Percentiles rank a stretch among this genome's conserved stretches.
Conservation (phyloP, 2,888 invertebrate genomes). For the Leistus spinibarbis region DNA sequence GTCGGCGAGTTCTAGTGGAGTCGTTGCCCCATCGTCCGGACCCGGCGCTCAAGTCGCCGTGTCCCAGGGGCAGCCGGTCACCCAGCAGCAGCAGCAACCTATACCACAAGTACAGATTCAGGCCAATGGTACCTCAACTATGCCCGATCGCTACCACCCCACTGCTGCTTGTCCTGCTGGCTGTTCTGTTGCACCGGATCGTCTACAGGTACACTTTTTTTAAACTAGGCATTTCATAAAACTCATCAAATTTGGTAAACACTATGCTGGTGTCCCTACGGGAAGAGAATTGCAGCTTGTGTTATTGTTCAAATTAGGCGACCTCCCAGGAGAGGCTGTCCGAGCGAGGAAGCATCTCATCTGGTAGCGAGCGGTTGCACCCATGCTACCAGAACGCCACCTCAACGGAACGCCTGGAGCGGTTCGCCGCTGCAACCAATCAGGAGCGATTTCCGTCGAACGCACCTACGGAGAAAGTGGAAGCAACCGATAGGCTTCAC, state of each 20-base stretch:
- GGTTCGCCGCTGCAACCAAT: background rate
- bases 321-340: conserved; percentile 23
- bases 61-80: conserved; percentile 41
- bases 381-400: conserved; percentile 33
- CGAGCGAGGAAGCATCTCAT: conserved; percentile 9
- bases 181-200: conserved; percentile 47
- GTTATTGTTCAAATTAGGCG: conserved; percentile 1
- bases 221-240: background rate
- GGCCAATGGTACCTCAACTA: background rate
- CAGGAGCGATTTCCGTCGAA: conserved; percentile 4
- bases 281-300: background rate
- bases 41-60: conserved; percentile 30
- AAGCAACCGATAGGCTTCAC: conserved; percentile 36
- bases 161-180: conserved; percentile 48
- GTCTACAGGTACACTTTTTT: conserved; percentile 39
- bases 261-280: background rate
- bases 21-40: background rate
- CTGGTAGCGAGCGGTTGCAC: conserved; percentile 38
- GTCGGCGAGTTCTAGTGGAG: background rate
- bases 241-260: background rate
- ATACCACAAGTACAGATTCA: conserved; percentile 11
- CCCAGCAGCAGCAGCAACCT: conserved; percentile 26
- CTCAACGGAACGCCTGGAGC: conserved; percentile 15
- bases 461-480: conserved; percentile 13
- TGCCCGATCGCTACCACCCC: conserved; percentile 17